Conservation (phyloP, 2,113 vertebrate genomes). For the Oreochromis aureus region DNA sequence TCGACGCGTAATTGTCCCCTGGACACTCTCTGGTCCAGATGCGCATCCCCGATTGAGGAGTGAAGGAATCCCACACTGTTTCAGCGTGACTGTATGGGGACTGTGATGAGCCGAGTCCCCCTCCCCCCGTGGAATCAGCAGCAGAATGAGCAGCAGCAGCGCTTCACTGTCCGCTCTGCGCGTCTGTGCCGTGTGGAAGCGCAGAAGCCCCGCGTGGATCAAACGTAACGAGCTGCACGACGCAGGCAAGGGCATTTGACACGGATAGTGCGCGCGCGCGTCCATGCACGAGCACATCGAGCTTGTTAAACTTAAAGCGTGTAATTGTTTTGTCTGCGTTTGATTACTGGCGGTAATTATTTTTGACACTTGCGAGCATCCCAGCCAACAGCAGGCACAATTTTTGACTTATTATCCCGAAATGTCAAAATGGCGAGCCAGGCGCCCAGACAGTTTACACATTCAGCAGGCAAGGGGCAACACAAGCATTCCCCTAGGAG, state of each 20-base stretch:
- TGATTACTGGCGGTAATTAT: not conserved
- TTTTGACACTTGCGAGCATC: not conserved
- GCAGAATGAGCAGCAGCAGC: not conserved
- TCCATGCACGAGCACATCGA: not conserved
- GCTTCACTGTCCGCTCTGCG: constrained; percentile 4
- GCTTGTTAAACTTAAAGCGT: not conserved
- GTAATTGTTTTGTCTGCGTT: not conserved
- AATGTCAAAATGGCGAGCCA: not conserved
- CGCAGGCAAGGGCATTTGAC: constrained; percentile 5
- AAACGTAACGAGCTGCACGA: constrained; percentile 40
- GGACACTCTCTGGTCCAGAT: constrained; percentile 44
- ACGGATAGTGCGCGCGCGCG: not conserved
- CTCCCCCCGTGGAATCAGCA: not conserved
- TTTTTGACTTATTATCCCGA: not conserved
- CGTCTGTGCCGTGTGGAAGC: constrained; percentile 9
- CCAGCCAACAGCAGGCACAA: not conserved
- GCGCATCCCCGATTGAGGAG: constrained; percentile 37
- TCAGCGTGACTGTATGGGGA: not conserved
- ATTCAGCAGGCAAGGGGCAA: not conserved
- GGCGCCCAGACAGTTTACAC: not conserved
- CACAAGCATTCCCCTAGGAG: not conserved
- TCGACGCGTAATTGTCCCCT: constrained; percentile 41
- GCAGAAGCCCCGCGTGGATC: constrained; percentile 9
- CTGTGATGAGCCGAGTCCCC: not conserved
- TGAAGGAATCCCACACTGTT: constrained; percentile 39